These are phyloP conservation scores for Neocrepidodera transversa DNA, from an alignment of 2,888 invertebrate genomes.

Conservation along the genomic window DNA sequence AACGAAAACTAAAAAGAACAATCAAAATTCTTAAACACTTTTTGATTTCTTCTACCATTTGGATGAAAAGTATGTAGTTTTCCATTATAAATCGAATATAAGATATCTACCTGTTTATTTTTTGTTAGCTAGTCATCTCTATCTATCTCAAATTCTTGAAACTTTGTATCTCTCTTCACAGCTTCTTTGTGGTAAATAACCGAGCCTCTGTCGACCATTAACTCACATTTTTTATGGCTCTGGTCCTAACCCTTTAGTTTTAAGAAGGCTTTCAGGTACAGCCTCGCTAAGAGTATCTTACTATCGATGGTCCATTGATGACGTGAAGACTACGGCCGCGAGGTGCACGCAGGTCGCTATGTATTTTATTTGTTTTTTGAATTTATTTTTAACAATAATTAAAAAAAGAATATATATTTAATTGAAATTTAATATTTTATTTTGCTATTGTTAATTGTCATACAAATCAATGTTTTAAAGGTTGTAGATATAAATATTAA, in stretches of 20 bases:
- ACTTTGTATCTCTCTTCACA: slow-evolving; percentile 40
- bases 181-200: slow-evolving; percentile 47
- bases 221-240: slow-evolving; percentile 53
- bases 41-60: slow-evolving; percentile 23
- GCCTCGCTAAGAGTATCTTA: slow-evolving; percentile 32
- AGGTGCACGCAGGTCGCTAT: not conserved
- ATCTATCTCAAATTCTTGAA: slow-evolving; percentile 26
- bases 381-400: too few relatives aligned
- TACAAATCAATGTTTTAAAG: too few relatives aligned
- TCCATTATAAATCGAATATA: slow-evolving; percentile 52
- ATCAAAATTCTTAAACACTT: slow-evolving; percentile 13
- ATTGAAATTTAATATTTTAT: too few relatives aligned
- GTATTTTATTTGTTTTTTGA: too few relatives aligned
- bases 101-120: slow-evolving; percentile 53
- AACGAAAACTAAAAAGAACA: slow-evolving; percentile 16
- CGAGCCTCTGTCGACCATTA: slow-evolving; percentile 50
- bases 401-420: too few relatives aligned
- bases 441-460: too few relatives aligned
- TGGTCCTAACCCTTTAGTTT: slow-evolving; percentile 53
- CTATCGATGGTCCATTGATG: slow-evolving; percentile 28
- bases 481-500: too few relatives aligned
- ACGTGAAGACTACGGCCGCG: not conserved
- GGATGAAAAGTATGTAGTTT: slow-evolving; percentile 28
- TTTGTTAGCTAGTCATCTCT: slow-evolving; percentile 43
- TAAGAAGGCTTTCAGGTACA: slow-evolving; percentile 48